Conservation (phyloP, 1,140 invertebrate genomes). For the Thalassaphorura encarpata region DNA sequence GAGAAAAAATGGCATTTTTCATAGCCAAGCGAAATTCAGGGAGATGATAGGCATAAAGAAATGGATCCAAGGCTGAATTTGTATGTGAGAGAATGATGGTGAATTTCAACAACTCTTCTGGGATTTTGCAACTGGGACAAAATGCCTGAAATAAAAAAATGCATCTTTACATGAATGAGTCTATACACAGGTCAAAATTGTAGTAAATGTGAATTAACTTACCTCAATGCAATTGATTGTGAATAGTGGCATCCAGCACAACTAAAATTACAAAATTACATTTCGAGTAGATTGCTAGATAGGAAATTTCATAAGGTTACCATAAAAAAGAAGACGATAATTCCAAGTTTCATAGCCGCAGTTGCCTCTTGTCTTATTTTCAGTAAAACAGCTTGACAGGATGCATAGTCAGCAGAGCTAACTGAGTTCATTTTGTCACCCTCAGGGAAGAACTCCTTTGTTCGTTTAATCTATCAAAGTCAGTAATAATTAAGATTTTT, state of each 20-base stretch:
- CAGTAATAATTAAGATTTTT: background rate
- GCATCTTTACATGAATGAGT: background rate
- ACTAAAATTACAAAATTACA: too few relatives aligned
- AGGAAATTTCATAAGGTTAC: too few relatives aligned
- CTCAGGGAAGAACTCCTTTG: background rate
- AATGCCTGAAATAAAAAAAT: slow-evolving; percentile 46
- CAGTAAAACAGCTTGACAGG: slow-evolving; percentile 49
- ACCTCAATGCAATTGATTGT: slow-evolving; percentile 44
- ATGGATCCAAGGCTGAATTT: slow-evolving; percentile 76
- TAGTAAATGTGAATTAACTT: background rate
- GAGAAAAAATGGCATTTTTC: background rate
- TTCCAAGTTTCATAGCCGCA: slow-evolving; percentile 76
- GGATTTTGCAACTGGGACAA: slow-evolving; percentile 53
- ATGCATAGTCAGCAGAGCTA: background rate
- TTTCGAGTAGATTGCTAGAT: too few relatives aligned
- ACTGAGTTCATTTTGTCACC: background rate
- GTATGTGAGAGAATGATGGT: slow-evolving; percentile 78
- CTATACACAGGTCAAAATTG: background rate
- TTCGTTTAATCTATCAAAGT: slow-evolving; percentile 36
- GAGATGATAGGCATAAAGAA: slow-evolving; percentile 79
- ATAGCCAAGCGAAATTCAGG: slow-evolving; percentile 55
- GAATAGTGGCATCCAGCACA: slow-evolving; percentile 80
- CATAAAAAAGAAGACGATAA: slow-evolving; percentile 84
- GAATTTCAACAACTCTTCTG: slow-evolving; percentile 56
- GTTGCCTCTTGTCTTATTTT: slow-evolving; percentile 38